Conservation (phyloP, 1,140 invertebrate species). For the Drosophila paulistorum region DNA sequence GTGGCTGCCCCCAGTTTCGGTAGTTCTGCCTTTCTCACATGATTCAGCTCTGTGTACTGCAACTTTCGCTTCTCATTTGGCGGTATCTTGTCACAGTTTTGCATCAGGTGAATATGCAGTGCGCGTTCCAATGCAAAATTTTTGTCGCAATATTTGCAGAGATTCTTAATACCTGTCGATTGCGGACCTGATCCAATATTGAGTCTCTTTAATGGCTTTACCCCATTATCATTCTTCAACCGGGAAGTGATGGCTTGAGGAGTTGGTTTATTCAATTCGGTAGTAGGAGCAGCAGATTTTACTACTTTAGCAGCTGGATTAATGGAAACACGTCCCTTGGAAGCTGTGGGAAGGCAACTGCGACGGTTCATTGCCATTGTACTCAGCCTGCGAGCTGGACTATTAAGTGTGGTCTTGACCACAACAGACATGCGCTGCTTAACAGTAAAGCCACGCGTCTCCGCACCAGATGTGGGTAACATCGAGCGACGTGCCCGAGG, state of each 20-base stretch:
- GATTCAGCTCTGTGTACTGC: constrained; percentile 69
- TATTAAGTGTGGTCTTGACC: constrained; percentile 76
- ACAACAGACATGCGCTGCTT: constrained; percentile 77
- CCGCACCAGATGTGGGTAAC: constrained; percentile 46
- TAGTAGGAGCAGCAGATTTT: not conserved
- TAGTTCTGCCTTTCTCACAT: constrained; percentile 68
- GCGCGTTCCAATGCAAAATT: constrained; percentile 70
- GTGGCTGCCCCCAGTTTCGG: constrained; percentile 43
- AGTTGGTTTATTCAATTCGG: not conserved
- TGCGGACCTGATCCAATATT: not conserved
- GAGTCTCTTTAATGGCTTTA: constrained; percentile 33
- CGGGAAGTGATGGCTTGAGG: constrained; percentile 1
- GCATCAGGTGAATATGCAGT: constrained; percentile 73
- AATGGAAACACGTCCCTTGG: constrained; percentile 9
- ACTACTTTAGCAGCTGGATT: not conserved
- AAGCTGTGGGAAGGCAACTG: constrained; percentile 46
- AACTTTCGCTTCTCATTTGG: constrained; percentile 72
- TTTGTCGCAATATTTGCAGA: constrained; percentile 77
- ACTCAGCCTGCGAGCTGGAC: constrained; percentile 68
- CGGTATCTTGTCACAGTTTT: constrained; percentile 74
- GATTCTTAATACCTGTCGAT: constrained; percentile 23
- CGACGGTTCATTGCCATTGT: constrained; percentile 23
- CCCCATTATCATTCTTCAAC: constrained; percentile 37
- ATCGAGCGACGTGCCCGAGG: constrained; percentile 54
- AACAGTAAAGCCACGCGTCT: constrained; percentile 49